These are phyloP conservation scores for Chloroclysta siterata DNA, from an alignment of 2,888 invertebrate genomes.

Conservation along the genomic window DNA sequence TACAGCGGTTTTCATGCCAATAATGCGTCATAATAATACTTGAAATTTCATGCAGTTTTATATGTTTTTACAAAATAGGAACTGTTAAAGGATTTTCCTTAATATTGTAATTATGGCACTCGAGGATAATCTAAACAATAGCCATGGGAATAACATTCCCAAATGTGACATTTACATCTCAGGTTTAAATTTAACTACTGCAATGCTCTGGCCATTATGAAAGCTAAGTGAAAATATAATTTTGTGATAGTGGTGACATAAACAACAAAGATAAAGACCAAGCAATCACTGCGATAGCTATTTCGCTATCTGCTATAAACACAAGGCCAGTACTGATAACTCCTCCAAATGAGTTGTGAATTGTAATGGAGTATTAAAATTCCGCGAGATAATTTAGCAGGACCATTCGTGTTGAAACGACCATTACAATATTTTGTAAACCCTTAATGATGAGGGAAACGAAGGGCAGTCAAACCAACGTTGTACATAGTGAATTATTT, in stretches of 20 bases:
- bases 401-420: slow-evolving; percentile 20
- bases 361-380: slow-evolving; percentile 34
- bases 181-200: background rate
- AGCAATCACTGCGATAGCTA: slow-evolving; percentile 37
- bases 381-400: slow-evolving; percentile 27
- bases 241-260: slow-evolving; percentile 22
- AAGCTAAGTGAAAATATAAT: slow-evolving; percentile 15
- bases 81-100: slow-evolving; percentile 13
- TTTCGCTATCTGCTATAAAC: slow-evolving; percentile 44
- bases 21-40: slow-evolving; percentile 21
- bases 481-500: background rate
- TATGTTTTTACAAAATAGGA: background rate
- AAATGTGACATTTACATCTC: too few relatives aligned
- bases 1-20: slow-evolving; percentile 30
- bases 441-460: slow-evolving; percentile 8
- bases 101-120: background rate
- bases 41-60: slow-evolving; percentile 2
- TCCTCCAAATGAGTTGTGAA: slow-evolving; percentile 32
- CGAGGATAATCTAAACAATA: slow-evolving; percentile 12
- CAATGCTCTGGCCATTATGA: background rate
- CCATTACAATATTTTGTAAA: slow-evolving; percentile 15
- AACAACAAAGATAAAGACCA: slow-evolving; percentile 28
- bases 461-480: slow-evolving; percentile 1
- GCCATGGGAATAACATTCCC: background rate
- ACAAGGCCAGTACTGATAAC: slow-evolving; percentile 48